phyloP scores from a whole-genome alignment of 1,140 invertebrate genomes.

The Riptortus pedestris region DNA sequence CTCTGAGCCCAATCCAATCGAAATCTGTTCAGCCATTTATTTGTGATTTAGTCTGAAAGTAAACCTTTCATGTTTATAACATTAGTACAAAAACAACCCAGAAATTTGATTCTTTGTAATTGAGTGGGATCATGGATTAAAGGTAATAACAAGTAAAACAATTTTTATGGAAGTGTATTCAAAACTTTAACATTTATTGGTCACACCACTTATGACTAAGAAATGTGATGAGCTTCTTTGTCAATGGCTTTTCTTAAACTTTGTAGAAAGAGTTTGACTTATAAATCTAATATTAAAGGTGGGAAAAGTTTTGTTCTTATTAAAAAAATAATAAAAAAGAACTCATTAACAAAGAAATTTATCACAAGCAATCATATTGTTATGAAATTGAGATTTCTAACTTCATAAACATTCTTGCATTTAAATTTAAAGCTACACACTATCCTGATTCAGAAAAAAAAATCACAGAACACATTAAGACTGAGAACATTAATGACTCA shows the following conservation, averaged over 20 bases:
- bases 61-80: no score
- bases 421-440: constrained; percentile 9
- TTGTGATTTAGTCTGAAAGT: no score
- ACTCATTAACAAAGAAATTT: constrained; percentile 16
- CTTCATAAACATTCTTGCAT: constrained; percentile 9
- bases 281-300: not conserved
- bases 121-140: no score
- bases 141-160: not conserved
- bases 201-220: constrained; percentile 23
- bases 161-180: constrained; percentile 14
- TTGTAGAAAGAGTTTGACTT: constrained; percentile 8
- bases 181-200: constrained; percentile 23
- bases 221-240: constrained; percentile 17
- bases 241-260: constrained; percentile 7
- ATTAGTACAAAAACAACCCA: no score
- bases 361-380: constrained; percentile 8
- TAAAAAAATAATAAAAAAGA: not conserved
- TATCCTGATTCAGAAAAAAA: constrained; percentile 11
- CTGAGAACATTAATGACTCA: not conserved
- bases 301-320: not conserved
- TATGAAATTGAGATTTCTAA: constrained; percentile 15
- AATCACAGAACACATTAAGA: constrained; percentile 4
- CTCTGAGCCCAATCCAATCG: no score
- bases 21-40: no score
- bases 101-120: no score